Conservation (phyloP, 2,797 vertebrate species). For the Halcyon badia region DNA sequence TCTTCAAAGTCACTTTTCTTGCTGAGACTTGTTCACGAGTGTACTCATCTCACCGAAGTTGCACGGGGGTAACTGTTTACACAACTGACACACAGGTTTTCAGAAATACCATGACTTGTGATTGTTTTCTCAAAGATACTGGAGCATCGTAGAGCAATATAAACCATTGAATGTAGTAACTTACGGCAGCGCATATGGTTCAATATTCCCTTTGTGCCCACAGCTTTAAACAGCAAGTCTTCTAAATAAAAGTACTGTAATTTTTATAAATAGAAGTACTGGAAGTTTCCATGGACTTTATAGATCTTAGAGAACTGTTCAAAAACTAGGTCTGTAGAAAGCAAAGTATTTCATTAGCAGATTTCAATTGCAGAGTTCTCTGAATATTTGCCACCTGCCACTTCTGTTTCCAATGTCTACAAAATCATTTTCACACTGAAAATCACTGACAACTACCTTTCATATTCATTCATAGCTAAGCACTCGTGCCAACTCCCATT, state of each 20-base stretch:
- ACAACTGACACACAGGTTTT: not conserved
- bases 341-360: not conserved
- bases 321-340: slow-evolving; percentile 16
- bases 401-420: slow-evolving; percentile 8
- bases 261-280: not conserved
- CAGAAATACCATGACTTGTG: not conserved
- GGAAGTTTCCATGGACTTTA: not conserved
- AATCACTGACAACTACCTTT: slow-evolving; percentile 23
- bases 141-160: not conserved
- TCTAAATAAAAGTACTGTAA: not conserved
- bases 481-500: not conserved
- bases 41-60: not conserved
- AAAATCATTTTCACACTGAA: not conserved
- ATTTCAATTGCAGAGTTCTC: not conserved
- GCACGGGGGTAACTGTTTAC: not conserved
- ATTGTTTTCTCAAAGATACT: not conserved
- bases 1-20: not conserved
- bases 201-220: slow-evolving; percentile 40
- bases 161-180: not conserved
- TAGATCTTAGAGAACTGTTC: not conserved
- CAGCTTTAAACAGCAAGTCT: not conserved
- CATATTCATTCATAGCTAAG: slow-evolving; percentile 13
- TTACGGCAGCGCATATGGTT: not conserved
- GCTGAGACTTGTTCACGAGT: not conserved
- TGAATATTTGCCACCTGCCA: slow-evolving; percentile 21